Percentiles rank a stretch among this genome's conserved stretches.
Conservation (phyloP, 2,797 vertebrate species). For the Vespertilio murinus region DNA sequence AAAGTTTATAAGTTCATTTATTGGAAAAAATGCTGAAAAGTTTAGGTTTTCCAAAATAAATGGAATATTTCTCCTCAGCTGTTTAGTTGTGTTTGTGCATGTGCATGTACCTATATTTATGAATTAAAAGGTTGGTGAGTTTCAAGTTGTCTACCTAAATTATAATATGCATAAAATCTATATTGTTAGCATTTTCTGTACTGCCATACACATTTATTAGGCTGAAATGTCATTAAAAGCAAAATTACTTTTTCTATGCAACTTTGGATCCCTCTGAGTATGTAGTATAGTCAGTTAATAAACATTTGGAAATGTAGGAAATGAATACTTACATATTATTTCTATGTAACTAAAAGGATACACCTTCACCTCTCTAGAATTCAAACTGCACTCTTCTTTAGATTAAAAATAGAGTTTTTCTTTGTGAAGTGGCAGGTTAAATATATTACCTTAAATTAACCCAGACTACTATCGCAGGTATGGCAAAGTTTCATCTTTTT, state of each 20-base stretch:
- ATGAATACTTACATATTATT: neutral
- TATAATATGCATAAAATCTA: neutral
- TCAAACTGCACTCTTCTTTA: neutral
- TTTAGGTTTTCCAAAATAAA: neutral
- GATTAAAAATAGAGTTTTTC: neutral
- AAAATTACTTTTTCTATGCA: neutral
- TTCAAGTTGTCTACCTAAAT: neutral
- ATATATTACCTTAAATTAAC: neutral
- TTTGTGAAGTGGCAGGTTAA: neutral
- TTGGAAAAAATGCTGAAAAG: neutral
- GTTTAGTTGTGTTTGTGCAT: neutral
- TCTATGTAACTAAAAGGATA: neutral
- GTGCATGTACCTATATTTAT: neutral
- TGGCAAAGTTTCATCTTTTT: neutral
- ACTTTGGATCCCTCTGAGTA: neutral
- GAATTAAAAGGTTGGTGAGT: neutral
- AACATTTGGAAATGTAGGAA: neutral
- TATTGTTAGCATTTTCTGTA: neutral
- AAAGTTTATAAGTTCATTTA: neutral
- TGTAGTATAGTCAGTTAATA: neutral
- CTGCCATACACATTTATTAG: neutral
- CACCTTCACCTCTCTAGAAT: neutral
- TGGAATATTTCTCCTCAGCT: neutral
- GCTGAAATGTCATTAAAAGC: neutral
- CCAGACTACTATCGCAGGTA: neutral